Conservation (phyloP, 2,797 vertebrate genomes). For the Ataeniobius toweri region DNA sequence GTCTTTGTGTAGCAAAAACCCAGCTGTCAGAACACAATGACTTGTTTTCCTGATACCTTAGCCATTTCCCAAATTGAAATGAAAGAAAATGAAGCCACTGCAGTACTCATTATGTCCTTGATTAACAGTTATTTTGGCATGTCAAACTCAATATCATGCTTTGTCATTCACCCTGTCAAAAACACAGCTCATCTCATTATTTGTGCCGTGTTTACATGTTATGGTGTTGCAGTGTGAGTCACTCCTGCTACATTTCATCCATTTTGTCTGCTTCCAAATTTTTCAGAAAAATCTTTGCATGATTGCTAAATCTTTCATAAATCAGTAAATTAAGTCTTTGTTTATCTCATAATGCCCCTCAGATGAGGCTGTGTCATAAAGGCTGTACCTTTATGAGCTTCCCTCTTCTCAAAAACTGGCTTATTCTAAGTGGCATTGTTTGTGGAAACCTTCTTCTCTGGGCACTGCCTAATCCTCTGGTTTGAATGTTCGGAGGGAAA, state of each 20-base stretch:
- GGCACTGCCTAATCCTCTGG: background rate
- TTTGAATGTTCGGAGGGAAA: background rate
- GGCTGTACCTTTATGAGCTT: slow-evolving; percentile 1
- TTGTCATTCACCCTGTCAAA: slow-evolving; percentile 59
- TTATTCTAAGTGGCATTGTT: background rate
- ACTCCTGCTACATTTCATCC: slow-evolving; percentile 11
- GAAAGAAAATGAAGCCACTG: slow-evolving; percentile 35
- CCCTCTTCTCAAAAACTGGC: background rate
- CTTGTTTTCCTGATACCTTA: slow-evolving; percentile 15
- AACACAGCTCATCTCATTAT: slow-evolving; percentile 48
- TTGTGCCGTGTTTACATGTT: slow-evolving; percentile 39
- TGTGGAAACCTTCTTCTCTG: background rate
- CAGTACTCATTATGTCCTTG: slow-evolving; percentile 50
- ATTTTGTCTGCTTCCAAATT: slow-evolving; percentile 9
- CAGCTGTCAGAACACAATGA: slow-evolving; percentile 39
- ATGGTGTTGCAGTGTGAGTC: slow-evolving; percentile 23
- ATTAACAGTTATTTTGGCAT: slow-evolving; percentile 51
- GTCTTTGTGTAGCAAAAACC: slow-evolving; percentile 35
- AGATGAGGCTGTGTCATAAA: background rate
- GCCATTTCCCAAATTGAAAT: slow-evolving; percentile 30
- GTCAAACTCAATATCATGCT: slow-evolving; percentile 50
- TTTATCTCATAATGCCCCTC: background rate
- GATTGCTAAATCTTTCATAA: background rate
- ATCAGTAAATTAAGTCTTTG: background rate
- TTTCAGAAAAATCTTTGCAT: background rate